phyloP scores from a whole-genome alignment of 2,113 vertebrate genomes.

The Nematolebias whitei region DNA sequence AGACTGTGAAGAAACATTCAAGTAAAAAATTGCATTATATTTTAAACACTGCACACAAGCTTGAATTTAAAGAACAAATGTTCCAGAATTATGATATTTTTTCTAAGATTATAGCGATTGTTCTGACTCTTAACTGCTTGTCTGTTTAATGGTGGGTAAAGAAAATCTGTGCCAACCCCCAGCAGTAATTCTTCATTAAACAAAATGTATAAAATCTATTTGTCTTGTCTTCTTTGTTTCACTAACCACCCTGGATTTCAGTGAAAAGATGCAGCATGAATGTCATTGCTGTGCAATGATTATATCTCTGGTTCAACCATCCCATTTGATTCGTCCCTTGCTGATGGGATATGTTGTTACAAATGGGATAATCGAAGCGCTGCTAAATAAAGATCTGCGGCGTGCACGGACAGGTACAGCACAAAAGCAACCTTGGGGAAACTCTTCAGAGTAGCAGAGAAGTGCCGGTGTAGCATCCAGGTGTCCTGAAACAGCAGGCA shows the following conservation, averaged over 20 bases:
- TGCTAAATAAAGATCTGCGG: constrained; percentile 7
- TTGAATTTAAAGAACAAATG: no score
- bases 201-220: constrained; percentile 38
- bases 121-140: constrained; percentile 27
- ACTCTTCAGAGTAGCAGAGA: constrained; percentile 15
- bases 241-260: neutral
- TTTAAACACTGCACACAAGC: no score
- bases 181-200: constrained; percentile 42
- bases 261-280: neutral
- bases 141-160: constrained; percentile 40
- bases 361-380: neutral
- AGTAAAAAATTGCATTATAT: no score
- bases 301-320: neutral
- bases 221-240: constrained; percentile 1
- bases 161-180: constrained; percentile 24
- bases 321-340: neutral
- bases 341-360: neutral
- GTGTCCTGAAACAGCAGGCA: constrained; percentile 58
- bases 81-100: constrained; percentile 33
- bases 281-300: neutral
- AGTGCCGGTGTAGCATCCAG: constrained; percentile 41
- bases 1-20: no score
- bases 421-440: constrained; percentile 23
- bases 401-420: neutral
- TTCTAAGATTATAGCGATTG: constrained; percentile 24